phyloP scores from a whole-genome alignment of 1,140 invertebrate species.

The Wiebesia pumilae region DNA sequence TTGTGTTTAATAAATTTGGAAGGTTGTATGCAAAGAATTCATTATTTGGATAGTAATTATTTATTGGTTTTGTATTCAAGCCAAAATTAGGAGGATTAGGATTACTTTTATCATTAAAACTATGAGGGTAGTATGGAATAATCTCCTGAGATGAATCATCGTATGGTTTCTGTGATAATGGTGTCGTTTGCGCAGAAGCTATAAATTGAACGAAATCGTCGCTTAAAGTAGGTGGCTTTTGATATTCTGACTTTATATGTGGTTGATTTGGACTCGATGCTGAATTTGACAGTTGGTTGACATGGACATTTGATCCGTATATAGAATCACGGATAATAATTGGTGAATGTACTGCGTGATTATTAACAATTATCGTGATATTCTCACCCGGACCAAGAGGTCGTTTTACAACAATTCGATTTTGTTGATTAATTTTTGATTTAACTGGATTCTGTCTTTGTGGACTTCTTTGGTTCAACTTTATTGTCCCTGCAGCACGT shows the following conservation, averaged over 20 bases:
- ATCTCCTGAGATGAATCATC: conserved; percentile 1
- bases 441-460: conserved; percentile 58
- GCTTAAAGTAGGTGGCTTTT: not conserved
- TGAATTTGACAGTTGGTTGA: conserved; percentile 52
- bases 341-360: conserved; percentile 68
- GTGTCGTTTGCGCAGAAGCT: not conserved
- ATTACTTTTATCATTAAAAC: conserved; percentile 65
- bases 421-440: conserved; percentile 67
- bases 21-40: conserved; percentile 55
- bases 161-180: conserved; percentile 53
- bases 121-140: conserved; percentile 61
- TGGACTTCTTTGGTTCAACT: conserved; percentile 32
- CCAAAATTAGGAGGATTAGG: conserved; percentile 67
- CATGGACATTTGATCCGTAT: conserved; percentile 58
- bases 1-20: not conserved
- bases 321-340: conserved; percentile 67
- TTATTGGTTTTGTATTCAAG: conserved; percentile 57
- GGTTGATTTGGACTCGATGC: not conserved
- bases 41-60: conserved; percentile 56
- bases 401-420: conserved; percentile 63
- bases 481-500: not conserved
- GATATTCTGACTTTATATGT: not conserved
- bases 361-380: conserved; percentile 68
- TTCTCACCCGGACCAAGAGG: conserved; percentile 65
- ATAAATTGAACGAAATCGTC: not conserved